Base-by-base conservation (phyloP, 2,113 vertebrate species). In the Pipa parva region DNA sequence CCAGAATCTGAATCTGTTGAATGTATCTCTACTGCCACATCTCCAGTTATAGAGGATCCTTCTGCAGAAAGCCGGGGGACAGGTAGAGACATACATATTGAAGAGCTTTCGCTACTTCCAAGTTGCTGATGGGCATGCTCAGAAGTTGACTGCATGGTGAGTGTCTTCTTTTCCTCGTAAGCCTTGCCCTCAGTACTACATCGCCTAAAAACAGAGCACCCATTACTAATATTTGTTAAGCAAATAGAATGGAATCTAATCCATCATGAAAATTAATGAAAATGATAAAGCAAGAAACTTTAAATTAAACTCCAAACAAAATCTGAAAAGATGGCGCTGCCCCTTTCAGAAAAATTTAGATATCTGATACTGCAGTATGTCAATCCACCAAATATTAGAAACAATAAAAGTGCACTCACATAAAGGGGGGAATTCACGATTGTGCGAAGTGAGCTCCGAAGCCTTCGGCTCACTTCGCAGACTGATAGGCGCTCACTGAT, bases 61-160 rank as follows among this genome's bases (percentile, higher is more conserved):
- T 81, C 82, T 28, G 63, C 85, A 1, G 64, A 39, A 69, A n/a
- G 54, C 76, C 60, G 85, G 52, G 46, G 81, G 75, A 73, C 64
- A 28, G 74, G 88, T 71, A 84, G 49, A 42, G 86, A 82, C 7
- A 85, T 87, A 61, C 89, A 76, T 63, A 76, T 73, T 11, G 80
- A 60, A 69, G 84, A 63, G 82, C 59, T 77, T 0, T 75, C 75
- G 15, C 18, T 57, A 36, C 70, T 59, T 72, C 77, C 71, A 26
- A 77, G 83, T 42, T 79, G 89, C 73, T 83, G 72, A 60, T 74
- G 72, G 50, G 71, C 61, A 51, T 78, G 86, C 10, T 72, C 74
- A 56, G 79, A 81, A 8, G 63, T 80, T 51, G 91, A 71, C 80
- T 95, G 95, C 95, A 97, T 96, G 83, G 71, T 71, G 80, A 74